Base-by-base conservation (phyloP, 1,140 invertebrate genomes). In the Zaprionus nigranus region DNA sequence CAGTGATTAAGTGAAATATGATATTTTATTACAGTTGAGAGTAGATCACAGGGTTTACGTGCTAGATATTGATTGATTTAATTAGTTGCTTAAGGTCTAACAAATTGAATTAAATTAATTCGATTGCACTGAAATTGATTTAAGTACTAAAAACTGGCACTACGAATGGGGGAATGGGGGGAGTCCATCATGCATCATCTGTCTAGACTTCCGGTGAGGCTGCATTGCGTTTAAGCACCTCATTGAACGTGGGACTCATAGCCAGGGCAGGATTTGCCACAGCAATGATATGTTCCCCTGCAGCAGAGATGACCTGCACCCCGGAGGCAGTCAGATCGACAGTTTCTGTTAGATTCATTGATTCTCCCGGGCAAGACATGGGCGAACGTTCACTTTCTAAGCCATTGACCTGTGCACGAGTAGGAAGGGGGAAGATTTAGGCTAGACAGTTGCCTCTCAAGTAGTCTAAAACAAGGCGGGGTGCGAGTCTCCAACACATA, bases 281-380 rank as follows among this genome's bases (percentile, higher is more conserved):
- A 0, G 97, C 97, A 83, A 97, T 97, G 78, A 97, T 97, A 92
- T 97, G 96, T 85, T 96, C 96, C 2, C 96, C 96, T 24, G 96
- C 95, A 0, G 96, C 96, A 0, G 97, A 96, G 76, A 97, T 96
- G 61, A 97, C 96, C 94, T 97, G 93, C 13, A 95, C 95, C 82
- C 95, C 94, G 90, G 73, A 26, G 13, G 72, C 70, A 51, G 84
- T 80, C 5, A 84, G 43, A 66, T 91, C 86, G 15, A 91, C 64
- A 0, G 79, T 78, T 46, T 90, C 82, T 7, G 68, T 28, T 1
- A 38, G 64, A 13, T 51, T 68, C 20, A 69, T 49, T 0, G 68
- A 46, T 38, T 80, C 78, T 13, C 20, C 51, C 17, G 70, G 54
- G 2, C 56, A 56, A 1, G 82, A 71, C 1, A 63, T 22, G 1